Evolutionary conservation across 2,797 vertebrate species (phyloP).

Genomic region (Heterohyrax brucei): DNA sequence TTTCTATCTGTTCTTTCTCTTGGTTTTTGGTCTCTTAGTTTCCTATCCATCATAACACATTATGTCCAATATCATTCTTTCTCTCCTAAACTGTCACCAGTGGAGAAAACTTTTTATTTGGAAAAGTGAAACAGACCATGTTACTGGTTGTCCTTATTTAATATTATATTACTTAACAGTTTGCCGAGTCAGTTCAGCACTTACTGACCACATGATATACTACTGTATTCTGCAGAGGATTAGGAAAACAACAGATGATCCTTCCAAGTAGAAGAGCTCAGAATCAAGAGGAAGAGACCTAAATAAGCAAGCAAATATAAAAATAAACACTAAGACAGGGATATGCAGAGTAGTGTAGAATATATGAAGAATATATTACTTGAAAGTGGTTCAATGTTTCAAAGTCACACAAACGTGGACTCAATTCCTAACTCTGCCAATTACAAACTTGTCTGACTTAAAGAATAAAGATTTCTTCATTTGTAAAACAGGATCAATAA

Average conservation of each 20-base stretch:
- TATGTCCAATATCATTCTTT: constrained; percentile 26
- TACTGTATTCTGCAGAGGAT: neutral
- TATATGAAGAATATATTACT: neutral
- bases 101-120: constrained; percentile 36
- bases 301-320: constrained; percentile 29
- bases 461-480: constrained; percentile 26
- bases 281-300: neutral
- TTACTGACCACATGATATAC: constrained; percentile 18
- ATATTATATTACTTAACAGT: neutral
- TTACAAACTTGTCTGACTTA: neutral
- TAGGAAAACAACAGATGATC: constrained; percentile 39
- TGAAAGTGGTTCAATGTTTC: constrained; percentile 30
- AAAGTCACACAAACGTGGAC: constrained; percentile 18
- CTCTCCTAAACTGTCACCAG: constrained; percentile 1
- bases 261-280: constrained; percentile 56
- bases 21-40: constrained; percentile 42
- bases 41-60: neutral
- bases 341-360: neutral
- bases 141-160: constrained; percentile 31
- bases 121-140: constrained; percentile 29
- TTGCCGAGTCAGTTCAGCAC: constrained; percentile 40
- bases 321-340: constrained; percentile 26
- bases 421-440: neutral
- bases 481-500: constrained; percentile 30
- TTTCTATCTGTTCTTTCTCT: constrained; percentile 33